Evolutionary conservation across 2,113 vertebrate species (phyloP), one percentile per base, ranked within the genome.

Genomic region (Bujurquina vittata): DNA sequence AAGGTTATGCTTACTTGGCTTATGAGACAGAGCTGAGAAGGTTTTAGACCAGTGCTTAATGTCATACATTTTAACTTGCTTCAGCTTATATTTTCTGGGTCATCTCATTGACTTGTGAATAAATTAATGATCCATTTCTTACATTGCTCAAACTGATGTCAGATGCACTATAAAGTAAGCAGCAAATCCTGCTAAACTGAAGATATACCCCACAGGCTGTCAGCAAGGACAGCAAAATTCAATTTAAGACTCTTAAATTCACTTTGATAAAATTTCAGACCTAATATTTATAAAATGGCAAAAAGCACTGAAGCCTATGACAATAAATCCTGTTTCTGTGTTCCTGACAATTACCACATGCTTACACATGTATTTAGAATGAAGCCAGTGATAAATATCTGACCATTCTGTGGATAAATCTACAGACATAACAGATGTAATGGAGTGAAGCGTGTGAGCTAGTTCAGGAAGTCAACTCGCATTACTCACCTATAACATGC

Each of bases 71-170:
- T 31, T n/a, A 72, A 72, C 46, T 54, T 33, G 10, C 67, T 72
- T 54, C 52, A 33, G 26, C 67, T 31, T 33, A 15, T 14, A 46
- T 54, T 54, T 54, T 33, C 26, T 54, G n/a, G 35, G 35, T 63
- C 26, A 54, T 8, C 26, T 54, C 67, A 54, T 31, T 72, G 65
- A 72, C 17, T 52, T 72, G 23, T 52, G 65, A 72, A 72, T 72
- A 52, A 52, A 52, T 72, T 72, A 72, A 52, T 72, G 65, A 72
- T 72, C 23, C 10, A 72, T 72, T 72, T 69, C 37, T 67, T 40
- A 67, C 14, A 67, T 14, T 63, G 43, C 62, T 69, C 63, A 69
- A 49, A 49, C 46, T 72, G 67, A 52, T 31, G 46, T 54, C 67
- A 52, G 46, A 52, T 72, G 46, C 67, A 72, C 17, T 72, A 11